A percentile compares a stretch with the other conserved stretches of the same genome.
phyloP scores from a whole-genome alignment of 2,113 vertebrate genomes.

The Coryphaenoides rupestris region DNA sequence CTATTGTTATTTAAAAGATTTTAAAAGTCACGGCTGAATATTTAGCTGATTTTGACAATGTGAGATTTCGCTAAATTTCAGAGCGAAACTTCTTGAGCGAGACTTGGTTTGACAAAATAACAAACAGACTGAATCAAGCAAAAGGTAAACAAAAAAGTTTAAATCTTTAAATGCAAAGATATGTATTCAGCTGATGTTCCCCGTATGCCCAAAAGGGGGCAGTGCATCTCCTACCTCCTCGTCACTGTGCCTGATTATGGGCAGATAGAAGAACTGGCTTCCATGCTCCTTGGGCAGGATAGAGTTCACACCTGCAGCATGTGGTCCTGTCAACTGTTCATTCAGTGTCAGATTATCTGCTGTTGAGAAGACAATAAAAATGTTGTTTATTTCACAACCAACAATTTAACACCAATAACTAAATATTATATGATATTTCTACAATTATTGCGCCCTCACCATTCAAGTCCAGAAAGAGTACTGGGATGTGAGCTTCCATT shows the following conservation, averaged over 20 bases:
- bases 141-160: no score
- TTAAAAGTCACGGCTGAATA: no score
- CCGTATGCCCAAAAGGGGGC: constrained; percentile 45
- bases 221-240: constrained; percentile 80
- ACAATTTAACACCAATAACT: no score
- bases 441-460: constrained; percentile 68
- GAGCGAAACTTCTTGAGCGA: no score
- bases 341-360: constrained; percentile 93
- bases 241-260: constrained; percentile 90
- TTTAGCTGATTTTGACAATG: no score
- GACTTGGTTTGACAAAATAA: no score
- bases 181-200: neutral
- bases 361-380: constrained; percentile 48
- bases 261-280: constrained; percentile 96
- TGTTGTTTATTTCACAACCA: no score
- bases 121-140: no score
- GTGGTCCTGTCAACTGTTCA: constrained; percentile 87
- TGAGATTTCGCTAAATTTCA: no score
- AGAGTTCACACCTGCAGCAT: constrained; percentile 92
- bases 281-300: constrained; percentile 98
- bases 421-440: neutral
- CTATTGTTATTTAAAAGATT: no score
- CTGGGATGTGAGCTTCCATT: constrained; percentile 95
- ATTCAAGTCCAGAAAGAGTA: constrained; percentile 95
- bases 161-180: no score